phyloP scores from a whole-genome alignment of 2,888 invertebrate genomes.

The Drosophila infuscata region DNA sequence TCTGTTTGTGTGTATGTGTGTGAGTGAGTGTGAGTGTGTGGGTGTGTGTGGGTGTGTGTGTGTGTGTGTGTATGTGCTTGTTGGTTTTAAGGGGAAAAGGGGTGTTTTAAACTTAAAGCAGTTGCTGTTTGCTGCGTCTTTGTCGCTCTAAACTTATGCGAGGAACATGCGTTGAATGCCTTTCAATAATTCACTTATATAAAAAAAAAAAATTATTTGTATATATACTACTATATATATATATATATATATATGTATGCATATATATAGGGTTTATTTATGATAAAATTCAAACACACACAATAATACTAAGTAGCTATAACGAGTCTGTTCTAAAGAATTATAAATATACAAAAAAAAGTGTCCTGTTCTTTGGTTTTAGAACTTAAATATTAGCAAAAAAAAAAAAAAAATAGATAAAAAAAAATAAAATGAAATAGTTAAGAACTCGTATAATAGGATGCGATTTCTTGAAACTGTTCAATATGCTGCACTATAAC shows the following conservation, averaged over 20 bases:
- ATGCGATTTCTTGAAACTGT: conserved; percentile 28
- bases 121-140: conserved; percentile 65
- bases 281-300: conserved; percentile 64
- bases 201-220: conserved; percentile 53
- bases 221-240: conserved; percentile 25
- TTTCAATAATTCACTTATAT: conserved; percentile 53
- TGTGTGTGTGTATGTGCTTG: conserved; percentile 11
- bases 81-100: background rate
- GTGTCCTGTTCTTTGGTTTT: conserved; percentile 80
- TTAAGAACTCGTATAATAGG: conserved; percentile 19
- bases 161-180: conserved; percentile 81
- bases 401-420: conserved; percentile 57
- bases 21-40: conserved; percentile 8
- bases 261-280: conserved; percentile 30
- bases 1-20: conserved; percentile 16
- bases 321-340: conserved; percentile 56
- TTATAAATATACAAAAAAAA: conserved; percentile 58
- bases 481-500: conserved; percentile 29
- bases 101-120: conserved; percentile 41
- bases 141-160: conserved; percentile 80
- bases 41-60: conserved; percentile 19
- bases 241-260: conserved; percentile 20
- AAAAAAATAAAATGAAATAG: conserved; percentile 33
- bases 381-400: conserved; percentile 75
- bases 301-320: conserved; percentile 68